A percentile compares a stretch with the other conserved stretches of the same genome.
Conservation (phyloP, 2,888 invertebrate species). For the Augiades crinisus region DNA sequence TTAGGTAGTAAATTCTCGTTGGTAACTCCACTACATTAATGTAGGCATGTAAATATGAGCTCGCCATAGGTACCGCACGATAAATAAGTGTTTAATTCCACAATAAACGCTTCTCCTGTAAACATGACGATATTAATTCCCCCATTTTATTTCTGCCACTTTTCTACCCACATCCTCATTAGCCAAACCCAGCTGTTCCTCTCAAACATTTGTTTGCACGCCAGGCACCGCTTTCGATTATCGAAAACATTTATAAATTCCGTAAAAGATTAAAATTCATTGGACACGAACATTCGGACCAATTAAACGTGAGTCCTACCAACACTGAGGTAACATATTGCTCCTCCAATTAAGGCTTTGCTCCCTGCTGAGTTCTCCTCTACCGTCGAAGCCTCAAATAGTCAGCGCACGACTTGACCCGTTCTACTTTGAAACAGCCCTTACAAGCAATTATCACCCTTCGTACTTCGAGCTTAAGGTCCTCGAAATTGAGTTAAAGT, state of each 20-base stretch:
- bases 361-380: conserved; percentile 70
- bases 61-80: too few relatives aligned
- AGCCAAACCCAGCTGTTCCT: conserved; percentile 15
- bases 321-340: conserved; percentile 69
- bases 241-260: conserved; percentile 38
- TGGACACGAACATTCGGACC: conserved; percentile 38
- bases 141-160: neutral
- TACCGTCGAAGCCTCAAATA: conserved; percentile 69
- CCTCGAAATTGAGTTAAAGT: conserved; percentile 32
- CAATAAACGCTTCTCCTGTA: too few relatives aligned
- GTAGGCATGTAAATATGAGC: too few relatives aligned
- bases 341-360: conserved; percentile 73
- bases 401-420: conserved; percentile 68
- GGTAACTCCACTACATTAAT: too few relatives aligned
- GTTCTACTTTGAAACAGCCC: conserved; percentile 34
- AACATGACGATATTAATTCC: too few relatives aligned
- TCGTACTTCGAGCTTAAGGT: conserved; percentile 35
- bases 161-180: conserved; percentile 9
- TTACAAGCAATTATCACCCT: conserved; percentile 34
- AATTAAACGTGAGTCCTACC: conserved; percentile 43
- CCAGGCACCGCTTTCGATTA: conserved; percentile 29
- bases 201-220: conserved; percentile 20
- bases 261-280: conserved; percentile 39
- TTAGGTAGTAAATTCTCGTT: too few relatives aligned
- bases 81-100: too few relatives aligned